These are phyloP conservation scores for Dallia pectoralis DNA, from an alignment of 2,797 vertebrate genomes.

Conservation along the genomic window DNA sequence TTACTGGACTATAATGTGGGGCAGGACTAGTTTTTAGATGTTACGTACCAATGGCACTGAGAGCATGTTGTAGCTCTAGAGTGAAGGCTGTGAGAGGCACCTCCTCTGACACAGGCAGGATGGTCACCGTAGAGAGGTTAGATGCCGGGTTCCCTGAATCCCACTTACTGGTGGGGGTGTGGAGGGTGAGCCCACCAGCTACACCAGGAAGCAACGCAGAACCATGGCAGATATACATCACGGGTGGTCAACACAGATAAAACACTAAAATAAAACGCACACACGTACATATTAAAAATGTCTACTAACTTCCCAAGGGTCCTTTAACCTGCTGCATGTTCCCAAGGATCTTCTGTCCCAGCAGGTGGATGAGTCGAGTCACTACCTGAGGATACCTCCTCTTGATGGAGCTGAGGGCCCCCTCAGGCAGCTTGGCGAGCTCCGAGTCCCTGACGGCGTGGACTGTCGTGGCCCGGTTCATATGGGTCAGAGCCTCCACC, in stretches of 20 bases:
- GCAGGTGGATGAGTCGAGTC: conserved; percentile 90
- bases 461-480: conserved; percentile 91
- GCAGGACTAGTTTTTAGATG: not conserved
- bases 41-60: conserved; percentile 32
- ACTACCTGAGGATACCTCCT: conserved; percentile 95
- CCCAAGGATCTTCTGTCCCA: conserved; percentile 95
- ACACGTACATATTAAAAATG: no score
- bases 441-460: conserved; percentile 94
- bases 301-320: conserved; percentile 80
- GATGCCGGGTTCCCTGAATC: conserved; percentile 77
- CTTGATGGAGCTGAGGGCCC: conserved; percentile 95
- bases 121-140: conserved; percentile 82
- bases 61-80: conserved; percentile 81
- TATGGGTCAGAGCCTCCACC: conserved; percentile 93
- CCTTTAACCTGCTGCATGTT: conserved; percentile 91
- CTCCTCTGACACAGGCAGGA: conserved; percentile 81
- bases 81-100: conserved; percentile 82
- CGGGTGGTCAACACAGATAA: no score
- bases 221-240: no score
- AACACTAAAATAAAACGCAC: no score
- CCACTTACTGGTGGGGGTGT: conserved; percentile 75
- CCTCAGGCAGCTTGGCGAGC: conserved; percentile 93
- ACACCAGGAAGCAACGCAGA: no score
- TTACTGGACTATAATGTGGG: no score
- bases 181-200: conserved; percentile 75